Conservation (phyloP, 2,888 invertebrate species). For the Sycophila texana region DNA sequence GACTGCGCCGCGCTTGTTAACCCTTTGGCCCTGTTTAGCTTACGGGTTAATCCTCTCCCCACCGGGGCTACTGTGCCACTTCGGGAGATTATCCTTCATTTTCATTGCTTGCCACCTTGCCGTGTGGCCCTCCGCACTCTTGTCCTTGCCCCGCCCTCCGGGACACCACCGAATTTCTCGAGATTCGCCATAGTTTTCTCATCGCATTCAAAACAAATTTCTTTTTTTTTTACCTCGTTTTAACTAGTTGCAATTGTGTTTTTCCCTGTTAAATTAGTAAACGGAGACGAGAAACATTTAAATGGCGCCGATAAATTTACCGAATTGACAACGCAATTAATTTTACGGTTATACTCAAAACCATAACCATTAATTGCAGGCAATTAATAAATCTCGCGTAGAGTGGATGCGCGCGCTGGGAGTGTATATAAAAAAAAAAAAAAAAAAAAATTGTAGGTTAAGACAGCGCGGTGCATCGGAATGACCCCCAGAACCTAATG, state of each 20-base stretch:
- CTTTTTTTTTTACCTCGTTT: too few species aligned
- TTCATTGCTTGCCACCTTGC: constrained; percentile 43
- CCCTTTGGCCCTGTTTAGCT: constrained; percentile 31
- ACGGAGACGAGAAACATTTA: too few species aligned
- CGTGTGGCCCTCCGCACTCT: constrained; percentile 20
- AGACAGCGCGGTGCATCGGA: neutral
- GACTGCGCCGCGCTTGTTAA: constrained; percentile 11
- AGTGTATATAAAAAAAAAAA: neutral
- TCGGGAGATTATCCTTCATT: constrained; percentile 25
- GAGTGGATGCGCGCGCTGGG: neutral
- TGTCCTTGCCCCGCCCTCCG: too few species aligned
- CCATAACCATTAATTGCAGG: too few species aligned
- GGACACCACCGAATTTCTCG: neutral
- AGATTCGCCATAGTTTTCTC: too few species aligned
- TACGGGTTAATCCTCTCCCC: constrained; percentile 47
- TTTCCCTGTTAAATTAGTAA: too few species aligned
- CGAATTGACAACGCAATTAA: too few species aligned
- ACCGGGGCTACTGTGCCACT: constrained; percentile 28
- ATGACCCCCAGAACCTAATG: neutral
- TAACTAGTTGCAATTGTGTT: too few species aligned
- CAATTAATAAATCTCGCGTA: too few species aligned
- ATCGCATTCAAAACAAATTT: too few species aligned
- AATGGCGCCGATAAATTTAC: too few species aligned
- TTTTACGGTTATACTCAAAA: too few species aligned
- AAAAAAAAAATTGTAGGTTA: constrained; percentile 17